Percentiles rank a stretch among this genome's conserved stretches.
Evolutionary conservation across 2,888 invertebrate genomes (phyloP).

Genomic region (Drosophila rellima): DNA sequence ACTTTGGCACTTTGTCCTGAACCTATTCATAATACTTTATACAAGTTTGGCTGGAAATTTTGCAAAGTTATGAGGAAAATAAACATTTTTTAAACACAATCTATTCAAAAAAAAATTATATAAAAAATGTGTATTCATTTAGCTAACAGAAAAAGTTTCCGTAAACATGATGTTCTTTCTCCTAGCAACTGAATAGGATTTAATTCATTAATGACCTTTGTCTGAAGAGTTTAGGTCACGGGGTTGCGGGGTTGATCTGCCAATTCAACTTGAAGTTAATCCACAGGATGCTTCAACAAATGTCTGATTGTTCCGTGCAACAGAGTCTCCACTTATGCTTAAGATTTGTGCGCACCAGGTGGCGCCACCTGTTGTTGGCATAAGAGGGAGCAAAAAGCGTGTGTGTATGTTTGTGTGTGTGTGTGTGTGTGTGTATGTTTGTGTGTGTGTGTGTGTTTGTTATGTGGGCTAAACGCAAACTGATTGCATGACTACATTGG

Average conservation of each 20-base stretch:
- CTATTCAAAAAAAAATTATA: background rate
- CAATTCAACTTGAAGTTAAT: conserved; percentile 29
- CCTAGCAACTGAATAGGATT: background rate
- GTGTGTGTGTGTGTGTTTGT: conserved; percentile 10
- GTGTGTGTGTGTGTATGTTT: conserved; percentile 2
- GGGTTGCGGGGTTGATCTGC: conserved; percentile 11
- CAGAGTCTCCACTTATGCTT: background rate
- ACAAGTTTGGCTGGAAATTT: background rate
- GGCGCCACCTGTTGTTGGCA: conserved; percentile 56
- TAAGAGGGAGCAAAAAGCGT: conserved; percentile 1
- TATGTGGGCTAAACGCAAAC: conserved; percentile 6
- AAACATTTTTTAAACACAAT: background rate
- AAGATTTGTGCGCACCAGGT: conserved; percentile 5
- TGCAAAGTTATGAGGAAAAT: background rate
- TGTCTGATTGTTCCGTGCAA: conserved; percentile 4
- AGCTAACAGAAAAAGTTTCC: background rate
- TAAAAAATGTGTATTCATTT: background rate
- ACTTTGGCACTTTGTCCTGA: too few species aligned
- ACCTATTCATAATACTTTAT: too few species aligned
- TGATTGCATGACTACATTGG: conserved; percentile 47
- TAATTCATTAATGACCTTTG: background rate
- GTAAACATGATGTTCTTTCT: background rate
- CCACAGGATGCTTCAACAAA: conserved; percentile 17
- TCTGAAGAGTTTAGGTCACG: background rate
- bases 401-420: background rate